Evolutionary conservation across 2,797 vertebrate genomes (phyloP), one percentile per base, ranked within the genome.

Genomic region (Aplochiton taeniatus): DNA sequence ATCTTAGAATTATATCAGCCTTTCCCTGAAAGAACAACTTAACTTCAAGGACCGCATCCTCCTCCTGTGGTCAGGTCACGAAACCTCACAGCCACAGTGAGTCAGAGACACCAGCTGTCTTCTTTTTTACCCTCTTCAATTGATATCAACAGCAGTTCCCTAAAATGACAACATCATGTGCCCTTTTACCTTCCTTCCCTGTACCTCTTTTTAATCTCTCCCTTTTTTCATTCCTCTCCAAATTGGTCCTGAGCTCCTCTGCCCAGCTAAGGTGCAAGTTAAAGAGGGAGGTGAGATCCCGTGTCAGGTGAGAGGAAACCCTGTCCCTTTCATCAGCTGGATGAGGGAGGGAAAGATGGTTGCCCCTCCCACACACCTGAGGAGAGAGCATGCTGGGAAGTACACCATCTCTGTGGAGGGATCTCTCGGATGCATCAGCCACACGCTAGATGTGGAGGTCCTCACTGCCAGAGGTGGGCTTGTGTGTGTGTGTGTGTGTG

Each of bases 51-150:
- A 73, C 87, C 85, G 4, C 75, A 69, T 57, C 69, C 12, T 0
- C 78, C 80, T 62, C 80, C 75, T 12, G 68, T 73, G 60, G 63
- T 78, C 54, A 56, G 0, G 5, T 91, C 90, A 12, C 45, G 72
- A 43, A 74, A 58, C 0, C 4, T 89, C 18, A 66, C 17, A 1
- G 53, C 78, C 18, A 41, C 59, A 89, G 91, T 92, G 79, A 90
- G 91, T 89, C 9, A 31, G 31, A 3, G 31, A 2, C 31, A 6
- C 6, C 31, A 31, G 31, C 31, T 31, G 31, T 31, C 31, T 3
- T 31, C 31, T 31, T 31, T 31, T 6, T 31, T 31, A n/a, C n/a
- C n/a, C 6, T 31, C 31, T 31, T 31, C 2, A 31, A 31, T 6
- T 6, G 6, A 31, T n/a, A n/a, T n/a, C n/a, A n/a, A n/a, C n/a